phyloP scores from a whole-genome alignment of 2,113 vertebrate genomes.

The Spheniscus mendiculus region DNA sequence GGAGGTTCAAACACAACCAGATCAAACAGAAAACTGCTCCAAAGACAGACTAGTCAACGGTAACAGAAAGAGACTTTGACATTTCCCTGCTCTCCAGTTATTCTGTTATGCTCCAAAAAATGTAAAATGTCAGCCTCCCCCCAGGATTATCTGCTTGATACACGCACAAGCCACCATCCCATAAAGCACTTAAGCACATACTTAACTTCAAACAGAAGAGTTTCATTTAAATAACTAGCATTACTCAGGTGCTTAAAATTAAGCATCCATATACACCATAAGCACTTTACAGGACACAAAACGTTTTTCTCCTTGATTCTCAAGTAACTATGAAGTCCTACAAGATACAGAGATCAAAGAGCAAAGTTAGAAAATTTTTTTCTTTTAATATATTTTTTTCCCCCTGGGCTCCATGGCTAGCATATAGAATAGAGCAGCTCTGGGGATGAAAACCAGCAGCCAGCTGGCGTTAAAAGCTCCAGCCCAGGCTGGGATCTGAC shows the following conservation, averaged over 20 bases:
- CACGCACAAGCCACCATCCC: not conserved
- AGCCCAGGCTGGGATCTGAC: not conserved
- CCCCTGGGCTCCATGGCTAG: not conserved
- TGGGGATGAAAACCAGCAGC: not conserved
- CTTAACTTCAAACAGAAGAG: not conserved
- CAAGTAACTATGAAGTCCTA: not conserved
- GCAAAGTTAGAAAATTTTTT: not conserved
- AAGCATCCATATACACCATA: not conserved
- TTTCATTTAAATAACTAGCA: not conserved
- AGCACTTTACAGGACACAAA: not conserved
- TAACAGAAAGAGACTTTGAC: not conserved
- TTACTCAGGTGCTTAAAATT: not conserved
- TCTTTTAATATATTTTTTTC: fast-evolving
- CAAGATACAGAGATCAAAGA: not conserved
- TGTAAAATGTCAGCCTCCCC: not conserved
- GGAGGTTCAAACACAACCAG: not conserved
- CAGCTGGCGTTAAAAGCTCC: not conserved
- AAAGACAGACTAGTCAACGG: not conserved
- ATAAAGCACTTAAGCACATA: not conserved
- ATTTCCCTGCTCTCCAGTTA: not conserved
- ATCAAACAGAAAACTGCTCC: not conserved
- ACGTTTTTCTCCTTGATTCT: not conserved
- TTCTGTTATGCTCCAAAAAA: not conserved
- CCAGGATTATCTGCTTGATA: not conserved
- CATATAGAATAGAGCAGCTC: not conserved